Evolutionary conservation across 2,113 vertebrate genomes (phyloP), one percentile per base, ranked within the genome.

Genomic region (Pavo muticus): DNA sequence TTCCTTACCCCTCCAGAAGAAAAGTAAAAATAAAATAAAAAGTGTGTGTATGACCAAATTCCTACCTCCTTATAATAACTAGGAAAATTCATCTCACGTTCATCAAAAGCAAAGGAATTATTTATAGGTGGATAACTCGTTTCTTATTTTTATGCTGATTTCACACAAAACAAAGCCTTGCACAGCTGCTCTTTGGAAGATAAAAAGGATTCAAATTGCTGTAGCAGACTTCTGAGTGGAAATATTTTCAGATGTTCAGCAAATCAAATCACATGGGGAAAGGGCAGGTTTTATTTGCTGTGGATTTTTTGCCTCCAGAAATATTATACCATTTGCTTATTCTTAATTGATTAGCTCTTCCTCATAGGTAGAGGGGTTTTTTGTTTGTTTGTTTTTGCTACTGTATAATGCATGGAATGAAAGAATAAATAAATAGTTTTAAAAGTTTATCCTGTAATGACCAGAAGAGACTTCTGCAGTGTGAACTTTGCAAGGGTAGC

Each of bases 161-260:
- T 96, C 86, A 60, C 90, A 92, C 15, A 82, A 94, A 95, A 94
- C 92, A 93, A 95, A 97, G 88, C 87, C 50, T 81, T 90, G 82
- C 78, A 88, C 86, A 95, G 92, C 95, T 97, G 97, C 60, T 95
- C 67, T 82, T 96, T 95, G 90, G 67, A 87, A 96, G 96, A 96
- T 97, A 97, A 96, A 97, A 97, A 95, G 69, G 52, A 93, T 94
- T 94, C 23, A 95, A 96, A 95, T 95, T 92, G 45, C 70, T 92
- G 67, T 95, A 77, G 70, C 79, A 84, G 56, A 72, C 82, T 92
- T 91, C 73, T 72, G 73, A 95, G 59, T 59, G 21, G 56, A 94
- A 95, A 86, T 82, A 17, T 64, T 96, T 94, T 96, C 75, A 92
- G 94, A 93, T 90, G 54, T 92, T 93, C 79, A 95, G 86, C 59